phyloP scores from a whole-genome alignment of 2,888 invertebrate species.

The Autographa pulchrina region DNA sequence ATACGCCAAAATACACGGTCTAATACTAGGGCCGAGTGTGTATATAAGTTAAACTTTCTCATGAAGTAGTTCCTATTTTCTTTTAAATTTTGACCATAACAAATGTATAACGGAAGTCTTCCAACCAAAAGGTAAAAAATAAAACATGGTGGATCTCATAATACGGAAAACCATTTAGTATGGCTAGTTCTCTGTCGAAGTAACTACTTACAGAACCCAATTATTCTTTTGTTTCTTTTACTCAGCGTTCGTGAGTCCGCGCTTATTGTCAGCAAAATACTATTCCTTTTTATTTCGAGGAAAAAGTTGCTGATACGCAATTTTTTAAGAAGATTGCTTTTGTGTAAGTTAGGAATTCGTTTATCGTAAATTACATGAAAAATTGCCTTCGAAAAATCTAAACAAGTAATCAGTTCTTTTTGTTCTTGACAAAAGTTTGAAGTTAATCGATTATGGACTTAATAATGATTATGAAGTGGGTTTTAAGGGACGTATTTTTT shows the following conservation, averaged over 20 bases:
- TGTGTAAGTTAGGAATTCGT: conserved; percentile 41
- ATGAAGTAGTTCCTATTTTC: too few species aligned
- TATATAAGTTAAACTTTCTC: too few species aligned
- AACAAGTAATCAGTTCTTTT: conserved; percentile 14
- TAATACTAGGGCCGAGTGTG: too few species aligned
- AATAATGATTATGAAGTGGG: too few species aligned
- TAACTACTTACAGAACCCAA: conserved; percentile 36
- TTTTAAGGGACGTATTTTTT: too few species aligned
- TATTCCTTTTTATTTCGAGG: conserved; percentile 31
- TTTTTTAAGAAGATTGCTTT: conserved; percentile 50
- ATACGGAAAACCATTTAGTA: conserved; percentile 22
- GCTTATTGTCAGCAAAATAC: conserved; percentile 36
- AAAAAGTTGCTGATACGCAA: conserved; percentile 47
- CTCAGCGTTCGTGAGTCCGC: conserved; percentile 28
- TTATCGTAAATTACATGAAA: conserved; percentile 38
- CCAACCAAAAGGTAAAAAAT: neutral
- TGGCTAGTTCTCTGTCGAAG: conserved; percentile 22
- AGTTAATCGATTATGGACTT: neutral
- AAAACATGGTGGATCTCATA: neutral
- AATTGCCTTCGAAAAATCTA: conserved; percentile 17
- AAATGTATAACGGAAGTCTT: too few species aligned
- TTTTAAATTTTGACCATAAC: too few species aligned
- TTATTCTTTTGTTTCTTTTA: conserved; percentile 43
- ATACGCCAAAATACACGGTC: too few species aligned
- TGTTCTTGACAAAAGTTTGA: neutral